Percentiles rank a stretch among this genome's conserved stretches.
Conservation (phyloP, 1,140 invertebrate genomes). For the Pseudomyrmex gracilis region DNA sequence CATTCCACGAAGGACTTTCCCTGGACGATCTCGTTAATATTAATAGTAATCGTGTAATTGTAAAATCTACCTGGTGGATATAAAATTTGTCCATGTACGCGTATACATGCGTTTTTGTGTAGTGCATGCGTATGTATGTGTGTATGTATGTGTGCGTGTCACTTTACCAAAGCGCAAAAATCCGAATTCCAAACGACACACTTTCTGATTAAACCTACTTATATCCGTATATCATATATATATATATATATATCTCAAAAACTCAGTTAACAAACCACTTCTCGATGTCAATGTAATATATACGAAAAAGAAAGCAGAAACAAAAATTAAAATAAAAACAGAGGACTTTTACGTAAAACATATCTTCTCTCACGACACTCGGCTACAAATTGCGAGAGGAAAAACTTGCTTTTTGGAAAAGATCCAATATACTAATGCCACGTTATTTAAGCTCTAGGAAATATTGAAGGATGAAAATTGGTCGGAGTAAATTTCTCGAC, state of each 20-base stretch:
- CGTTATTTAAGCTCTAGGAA: conserved; percentile 61
- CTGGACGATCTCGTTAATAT: conserved; percentile 65
- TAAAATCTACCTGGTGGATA: conserved; percentile 73
- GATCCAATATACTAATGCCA: conserved; percentile 65
- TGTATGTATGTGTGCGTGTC: conserved; percentile 11
- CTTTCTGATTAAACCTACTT: conserved; percentile 56
- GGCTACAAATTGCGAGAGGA: conserved; percentile 61
- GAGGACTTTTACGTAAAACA: conserved; percentile 5
- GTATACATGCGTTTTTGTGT: neutral
- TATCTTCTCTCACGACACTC: conserved; percentile 43
- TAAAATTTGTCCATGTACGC: conserved; percentile 66
- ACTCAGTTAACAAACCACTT: conserved; percentile 38
- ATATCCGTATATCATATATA: neutral
- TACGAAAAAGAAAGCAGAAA: conserved; percentile 2
- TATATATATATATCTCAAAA: neutral
- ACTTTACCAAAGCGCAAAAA: conserved; percentile 67
- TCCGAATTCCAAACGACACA: conserved; percentile 63
- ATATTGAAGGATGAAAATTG: conserved; percentile 68
- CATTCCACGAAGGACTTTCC: conserved; percentile 66
- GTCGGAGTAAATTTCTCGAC: conserved; percentile 53
- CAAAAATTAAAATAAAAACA: neutral
- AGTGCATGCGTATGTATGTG: neutral
- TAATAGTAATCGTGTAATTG: conserved; percentile 72
- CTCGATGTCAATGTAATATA: neutral
- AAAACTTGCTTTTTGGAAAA: conserved; percentile 67